phyloP scores from a whole-genome alignment of 2,113 vertebrate genomes.

The Tragulus kanchil region DNA sequence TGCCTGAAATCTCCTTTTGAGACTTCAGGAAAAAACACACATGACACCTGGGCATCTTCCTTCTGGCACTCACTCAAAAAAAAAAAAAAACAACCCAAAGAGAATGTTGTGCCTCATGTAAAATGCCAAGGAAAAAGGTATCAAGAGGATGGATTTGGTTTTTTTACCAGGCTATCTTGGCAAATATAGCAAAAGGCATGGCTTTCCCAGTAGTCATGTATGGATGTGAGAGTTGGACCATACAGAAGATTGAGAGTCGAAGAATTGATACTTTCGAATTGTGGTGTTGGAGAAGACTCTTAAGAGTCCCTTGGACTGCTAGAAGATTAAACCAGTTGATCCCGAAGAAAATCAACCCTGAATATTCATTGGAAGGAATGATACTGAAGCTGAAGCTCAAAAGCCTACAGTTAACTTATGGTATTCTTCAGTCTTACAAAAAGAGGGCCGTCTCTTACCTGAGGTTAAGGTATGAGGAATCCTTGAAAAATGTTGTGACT shows the following conservation, averaged over 20 bases:
- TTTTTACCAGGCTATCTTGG: not conserved
- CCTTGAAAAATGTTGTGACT: not conserved
- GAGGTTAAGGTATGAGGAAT: not conserved
- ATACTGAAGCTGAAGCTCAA: not conserved
- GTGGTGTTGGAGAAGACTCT: not conserved
- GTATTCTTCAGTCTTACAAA: not conserved
- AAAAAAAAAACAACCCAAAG: not conserved
- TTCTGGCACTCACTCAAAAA: constrained; percentile 60
- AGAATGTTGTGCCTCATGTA: not conserved
- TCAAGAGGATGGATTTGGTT: not conserved
- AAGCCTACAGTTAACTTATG: not conserved
- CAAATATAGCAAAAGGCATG: not conserved
- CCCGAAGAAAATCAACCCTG: not conserved
- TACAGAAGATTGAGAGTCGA: not conserved
- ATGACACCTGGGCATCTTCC: constrained; percentile 65
- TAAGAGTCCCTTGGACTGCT: not conserved
- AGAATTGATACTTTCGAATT: not conserved
- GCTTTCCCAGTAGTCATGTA: not conserved
- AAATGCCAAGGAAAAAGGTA: not conserved
- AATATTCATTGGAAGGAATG: not conserved
- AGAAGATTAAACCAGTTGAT: not conserved
- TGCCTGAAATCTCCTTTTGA: constrained; percentile 80
- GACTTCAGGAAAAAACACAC: not conserved
- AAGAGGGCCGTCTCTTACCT: not conserved
- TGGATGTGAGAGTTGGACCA: not conserved